Evolutionary conservation across 2,113 vertebrate species (phyloP), one percentile per base, ranked within the genome.

Genomic region (Talpa occidentalis): DNA sequence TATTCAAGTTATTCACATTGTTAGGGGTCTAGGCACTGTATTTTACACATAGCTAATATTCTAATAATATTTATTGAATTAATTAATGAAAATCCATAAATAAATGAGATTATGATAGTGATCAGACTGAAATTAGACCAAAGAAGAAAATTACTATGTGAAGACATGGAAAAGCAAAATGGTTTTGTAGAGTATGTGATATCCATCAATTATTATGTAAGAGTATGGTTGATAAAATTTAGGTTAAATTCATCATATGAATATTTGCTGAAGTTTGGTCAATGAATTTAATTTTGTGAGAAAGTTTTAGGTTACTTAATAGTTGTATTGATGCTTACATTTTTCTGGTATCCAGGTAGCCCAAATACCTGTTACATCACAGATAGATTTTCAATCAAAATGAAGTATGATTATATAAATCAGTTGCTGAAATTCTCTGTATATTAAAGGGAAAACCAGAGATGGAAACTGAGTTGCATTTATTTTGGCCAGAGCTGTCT

Each of bases 291-390:
- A 60, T 70, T 88, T 88, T 93, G n/a, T 54, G 30, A 87, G 14
- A 24, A 77, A 78, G 60, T 30, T 90, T 90, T 82, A 91, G 32
- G 30, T 17, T 26, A 60, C 54, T 79, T 79, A 59, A 80, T 79
- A 44, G 21, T 94, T 90, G 83, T 87, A 44, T 87, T 77, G 93
- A 47, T 37, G 40, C 19, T 74, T 70, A 30, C 0, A 80, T 8
- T 56, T 95, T 96, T 96, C 40, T 77, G 26, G 88, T 83, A 84
- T 30, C 28, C 30, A 60, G 16, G 28, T 87, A 78, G 70, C 77
- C 12, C 1, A 70, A 17, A 10, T 93, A 83, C 32, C 56, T 90
- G 90, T 81, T 76, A 37, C n/a, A n/a, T 89, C 17, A 49, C 35
- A 79, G 35, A 49, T 84, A n/a, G 12, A 30, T 72, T 83, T 16